Base-by-base conservation (phyloP, 2,113 vertebrate species). In the Donacobius atricapilla region DNA sequence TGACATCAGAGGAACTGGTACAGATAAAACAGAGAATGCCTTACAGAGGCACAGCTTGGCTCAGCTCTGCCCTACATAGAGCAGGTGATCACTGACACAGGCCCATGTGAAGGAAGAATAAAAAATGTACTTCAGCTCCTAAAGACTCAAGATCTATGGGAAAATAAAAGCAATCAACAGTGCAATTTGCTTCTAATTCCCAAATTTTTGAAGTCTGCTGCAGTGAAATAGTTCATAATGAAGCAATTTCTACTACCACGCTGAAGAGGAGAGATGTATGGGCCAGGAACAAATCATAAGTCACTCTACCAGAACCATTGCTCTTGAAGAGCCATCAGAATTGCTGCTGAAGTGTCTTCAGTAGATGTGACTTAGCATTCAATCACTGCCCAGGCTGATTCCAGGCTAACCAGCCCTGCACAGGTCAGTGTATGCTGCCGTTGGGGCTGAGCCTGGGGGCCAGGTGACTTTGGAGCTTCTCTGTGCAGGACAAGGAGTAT, bases 151-250 rank as follows among this genome's bases (percentile, higher is more conserved):
- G 56, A 64, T 39, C 39, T 47, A 27, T 24, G 42, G 33, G 14
- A 3, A 7, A 16, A 15, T 54, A 33, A 71, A 44, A 21, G 33
- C 54, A 77, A 89, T 89, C 89, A 90, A 15, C 3, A 2, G 24
- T 9, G 33, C 56, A 86, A 87, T 86, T 83, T 89, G 18, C 28
- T 86, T 89, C 72, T 86, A 94, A 94, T 84, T 83, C 56, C 31
- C 11, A 83, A 89, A 93, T 56, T 64, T 94, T 54, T 2, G 8
- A 91, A 85, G 64, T 66, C 80, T 89, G 80, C 83, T 81, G 72
- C 86, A 89, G 56, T 73, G 89, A 84, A 94, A 82, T n/a, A 80
- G 71, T 77, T 89, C 56, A 24, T 77, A 90, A 87, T 68, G 89
- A 87, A 95, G 57, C 65, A 82, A 82, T 92, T 95, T 87, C 45